phyloP scores from a whole-genome alignment of 2,888 invertebrate genomes.

The Leptinotarsa haldemani region DNA sequence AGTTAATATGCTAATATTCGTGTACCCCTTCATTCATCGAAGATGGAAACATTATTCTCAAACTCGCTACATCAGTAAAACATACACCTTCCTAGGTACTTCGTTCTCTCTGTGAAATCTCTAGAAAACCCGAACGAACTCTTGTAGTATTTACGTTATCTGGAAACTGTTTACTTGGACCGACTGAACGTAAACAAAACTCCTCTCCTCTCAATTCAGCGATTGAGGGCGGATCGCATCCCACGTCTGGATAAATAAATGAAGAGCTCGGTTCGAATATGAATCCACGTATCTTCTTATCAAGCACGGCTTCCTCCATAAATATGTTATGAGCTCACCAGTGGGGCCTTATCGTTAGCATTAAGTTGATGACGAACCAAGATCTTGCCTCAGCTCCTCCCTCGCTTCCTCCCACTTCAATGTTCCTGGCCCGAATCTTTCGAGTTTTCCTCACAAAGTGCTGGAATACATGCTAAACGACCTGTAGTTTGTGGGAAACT shows the following conservation, averaged over 20 bases:
- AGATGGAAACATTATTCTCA: no score
- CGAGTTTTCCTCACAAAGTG: not conserved
- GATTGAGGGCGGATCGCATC: conserved; percentile 18
- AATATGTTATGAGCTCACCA: conserved; percentile 49
- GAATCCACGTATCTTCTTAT: conserved; percentile 48
- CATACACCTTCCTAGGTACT: no score
- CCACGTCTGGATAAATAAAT: conserved; percentile 36
- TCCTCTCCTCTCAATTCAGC: not conserved
- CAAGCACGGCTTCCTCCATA: conserved; percentile 44
- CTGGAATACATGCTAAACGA: conserved; percentile 3
- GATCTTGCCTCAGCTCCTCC: conserved; percentile 20
- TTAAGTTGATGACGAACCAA: conserved; percentile 3
- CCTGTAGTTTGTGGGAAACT: not conserved
- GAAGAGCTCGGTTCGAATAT: conserved; percentile 39
- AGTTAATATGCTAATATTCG: no score
- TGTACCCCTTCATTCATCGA: no score
- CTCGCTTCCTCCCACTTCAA: not conserved
- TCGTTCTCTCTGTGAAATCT: no score
- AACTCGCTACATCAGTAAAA: no score
- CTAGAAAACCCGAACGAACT: no score
- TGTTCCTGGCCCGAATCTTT: conserved; percentile 11
- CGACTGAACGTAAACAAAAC: no score
- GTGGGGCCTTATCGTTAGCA: conserved; percentile 16
- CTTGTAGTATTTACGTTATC: no score
- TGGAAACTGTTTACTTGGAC: no score